phyloP scores from a whole-genome alignment of 64 coral and sea anemone species.

The Montipora sp. region DNA sequence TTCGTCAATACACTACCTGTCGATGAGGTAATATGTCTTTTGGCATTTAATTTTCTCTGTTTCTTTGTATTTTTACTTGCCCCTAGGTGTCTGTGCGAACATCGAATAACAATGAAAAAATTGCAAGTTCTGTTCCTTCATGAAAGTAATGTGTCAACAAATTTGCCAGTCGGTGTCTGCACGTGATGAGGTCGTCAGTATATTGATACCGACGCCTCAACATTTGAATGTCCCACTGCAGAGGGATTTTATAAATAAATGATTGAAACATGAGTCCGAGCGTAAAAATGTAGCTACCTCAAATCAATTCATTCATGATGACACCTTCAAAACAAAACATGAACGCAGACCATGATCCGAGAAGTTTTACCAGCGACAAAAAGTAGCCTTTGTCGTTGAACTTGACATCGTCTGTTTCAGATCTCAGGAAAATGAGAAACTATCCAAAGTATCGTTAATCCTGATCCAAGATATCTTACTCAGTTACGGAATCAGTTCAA shows the following conservation, averaged over 20 bases:
- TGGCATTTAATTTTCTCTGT: background rate
- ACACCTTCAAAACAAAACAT: background rate
- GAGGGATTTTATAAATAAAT: background rate
- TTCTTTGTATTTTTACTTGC: background rate
- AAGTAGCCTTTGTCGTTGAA: background rate
- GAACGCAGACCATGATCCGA: background rate
- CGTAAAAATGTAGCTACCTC: background rate
- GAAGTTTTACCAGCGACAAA: background rate
- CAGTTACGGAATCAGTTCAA: background rate
- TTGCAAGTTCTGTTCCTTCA: background rate
- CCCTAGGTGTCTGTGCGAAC: no score
- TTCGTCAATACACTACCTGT: background rate
- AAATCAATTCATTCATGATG: background rate
- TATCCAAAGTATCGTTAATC: background rate
- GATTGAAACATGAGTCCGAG: background rate
- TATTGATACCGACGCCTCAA: background rate
- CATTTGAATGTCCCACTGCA: background rate
- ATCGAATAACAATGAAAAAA: background rate
- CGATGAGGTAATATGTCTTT: conserved; percentile 50
- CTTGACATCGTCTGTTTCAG: background rate
- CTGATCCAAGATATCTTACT: background rate
- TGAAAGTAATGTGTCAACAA: no score
- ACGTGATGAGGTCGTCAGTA: background rate
- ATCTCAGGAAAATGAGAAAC: no score
- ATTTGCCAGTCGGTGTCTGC: no score